Evolutionary conservation across 2,797 vertebrate species (phyloP).

Genomic region (Myiotriccus ornatus): DNA sequence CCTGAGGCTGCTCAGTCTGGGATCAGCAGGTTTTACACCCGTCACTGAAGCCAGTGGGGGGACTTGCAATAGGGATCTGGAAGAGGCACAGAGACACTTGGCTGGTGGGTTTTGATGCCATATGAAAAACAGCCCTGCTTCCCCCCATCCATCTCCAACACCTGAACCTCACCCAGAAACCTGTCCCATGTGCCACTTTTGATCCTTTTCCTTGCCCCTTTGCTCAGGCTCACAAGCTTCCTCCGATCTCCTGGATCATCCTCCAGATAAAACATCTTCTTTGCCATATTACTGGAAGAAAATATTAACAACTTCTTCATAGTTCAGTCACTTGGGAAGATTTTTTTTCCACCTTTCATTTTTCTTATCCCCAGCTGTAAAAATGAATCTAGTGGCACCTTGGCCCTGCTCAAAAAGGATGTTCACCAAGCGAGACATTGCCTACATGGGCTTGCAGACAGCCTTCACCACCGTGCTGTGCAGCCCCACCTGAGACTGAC

Average conservation of each 20-base stretch:
- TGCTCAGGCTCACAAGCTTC: not conserved
- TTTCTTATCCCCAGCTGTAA: not conserved
- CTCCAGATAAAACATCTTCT: not conserved
- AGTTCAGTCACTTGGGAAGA: not conserved
- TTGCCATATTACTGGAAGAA: not conserved
- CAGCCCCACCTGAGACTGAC: not conserved
- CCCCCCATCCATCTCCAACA: not conserved
- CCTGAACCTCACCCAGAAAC: not conserved
- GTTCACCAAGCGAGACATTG: fast-evolving
- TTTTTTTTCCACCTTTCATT: fast-evolving
- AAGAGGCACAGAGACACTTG: not conserved
- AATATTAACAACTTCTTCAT: not conserved
- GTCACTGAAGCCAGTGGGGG: not conserved
- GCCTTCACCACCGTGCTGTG: fast-evolving
- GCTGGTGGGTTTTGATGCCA: not conserved
- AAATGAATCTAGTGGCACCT: not conserved
- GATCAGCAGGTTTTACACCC: not conserved
- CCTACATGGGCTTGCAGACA: not conserved
- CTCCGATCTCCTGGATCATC: not conserved
- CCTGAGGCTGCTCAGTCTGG: not conserved
- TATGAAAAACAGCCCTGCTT: not conserved
- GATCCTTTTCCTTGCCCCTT: not conserved
- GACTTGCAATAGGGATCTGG: not conserved
- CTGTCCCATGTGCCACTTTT: not conserved
- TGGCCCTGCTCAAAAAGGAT: fast-evolving